Evolutionary conservation across 2,888 invertebrate species (phyloP), one percentile per base, ranked within the genome.

Genomic region (Choristoneura rosaceana): DNA sequence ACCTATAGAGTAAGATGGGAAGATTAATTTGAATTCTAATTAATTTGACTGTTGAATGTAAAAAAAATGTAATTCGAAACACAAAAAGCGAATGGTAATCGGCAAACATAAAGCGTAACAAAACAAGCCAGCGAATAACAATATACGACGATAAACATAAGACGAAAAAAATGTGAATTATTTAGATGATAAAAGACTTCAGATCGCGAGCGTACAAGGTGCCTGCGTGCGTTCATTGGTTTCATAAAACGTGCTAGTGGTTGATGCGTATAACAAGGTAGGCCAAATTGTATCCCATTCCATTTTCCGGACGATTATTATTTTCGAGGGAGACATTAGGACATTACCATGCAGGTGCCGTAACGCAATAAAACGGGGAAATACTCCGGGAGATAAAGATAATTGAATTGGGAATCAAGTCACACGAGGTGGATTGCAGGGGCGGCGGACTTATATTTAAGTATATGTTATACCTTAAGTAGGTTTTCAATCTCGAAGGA

Each of bases 401-500:
- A 88, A 88, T 86, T 87, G 84, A 85, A 87, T 86, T 75, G 77
- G 82, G 80, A 84, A 84, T 86, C 83, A 83, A 79, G 79, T 82
- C 82, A 78, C 79, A 82, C 71, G 76, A 79, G 80, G 83, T 81
- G 81, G 80, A 78, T 80, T 80, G 80, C 77, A 81, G 73, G 80
- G 77, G 78, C 77, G 75, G 77, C 76, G 80, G 83, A 79, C 73
- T 81, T 77, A 76, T 80, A 77, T 79, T 76, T 80, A n/a, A n/a
- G n/a, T n/a, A 76, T 78, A 55, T 69, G 43, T 69, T 71, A 68
- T 85, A 95, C 95, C 96, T 98, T 98, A 78, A 99, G 95, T 83
- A 99, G 95, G 93, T 98, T 98, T 94, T 99, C 99, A 84, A 99
- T 99, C 95, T 99, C 99, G 90, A 98, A 98, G 73, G 98, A 98